phyloP scores from a whole-genome alignment of 2,888 invertebrate genomes.

The Poecilobothrus nobilitatus region DNA sequence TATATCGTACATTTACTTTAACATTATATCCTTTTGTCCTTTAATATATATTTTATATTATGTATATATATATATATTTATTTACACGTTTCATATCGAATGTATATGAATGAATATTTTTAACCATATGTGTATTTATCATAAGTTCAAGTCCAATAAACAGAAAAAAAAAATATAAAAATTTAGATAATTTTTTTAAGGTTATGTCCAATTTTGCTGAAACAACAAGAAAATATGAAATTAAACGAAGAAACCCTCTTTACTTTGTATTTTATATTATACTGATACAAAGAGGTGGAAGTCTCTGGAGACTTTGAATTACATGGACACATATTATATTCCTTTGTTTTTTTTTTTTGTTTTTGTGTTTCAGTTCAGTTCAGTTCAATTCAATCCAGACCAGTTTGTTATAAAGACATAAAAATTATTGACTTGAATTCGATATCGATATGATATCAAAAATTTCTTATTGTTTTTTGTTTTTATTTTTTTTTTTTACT shows the following conservation, averaged over 20 bases:
- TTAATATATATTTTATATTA: neutral
- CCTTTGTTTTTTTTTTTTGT: too few relatives aligned
- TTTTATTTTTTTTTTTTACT: too few relatives aligned
- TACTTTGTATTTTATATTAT: neutral
- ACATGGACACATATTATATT: too few relatives aligned
- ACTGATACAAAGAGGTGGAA: neutral
- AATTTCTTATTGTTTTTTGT: neutral
- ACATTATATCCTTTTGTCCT: neutral
- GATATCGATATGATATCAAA: too few relatives aligned
- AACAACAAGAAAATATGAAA: neutral
- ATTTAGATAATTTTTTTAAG: neutral
- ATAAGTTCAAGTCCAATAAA: neutral
- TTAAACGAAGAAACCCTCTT: neutral
- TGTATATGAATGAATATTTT: neutral
- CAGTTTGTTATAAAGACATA: slow-evolving; percentile 13
- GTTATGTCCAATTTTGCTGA: neutral
- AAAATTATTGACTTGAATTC: slow-evolving; percentile 13
- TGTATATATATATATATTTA: too few relatives aligned
- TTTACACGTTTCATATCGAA: neutral
- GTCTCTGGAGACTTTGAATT: neutral
- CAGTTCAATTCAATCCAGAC: too few relatives aligned
- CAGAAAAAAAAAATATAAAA: neutral
- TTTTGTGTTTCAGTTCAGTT: too few relatives aligned
- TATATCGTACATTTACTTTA: too few relatives aligned
- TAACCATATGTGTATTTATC: slow-evolving; percentile 1